Evolutionary conservation across 2,113 vertebrate species (phyloP).

Genomic region (Daphoenositta chrysoptera): DNA sequence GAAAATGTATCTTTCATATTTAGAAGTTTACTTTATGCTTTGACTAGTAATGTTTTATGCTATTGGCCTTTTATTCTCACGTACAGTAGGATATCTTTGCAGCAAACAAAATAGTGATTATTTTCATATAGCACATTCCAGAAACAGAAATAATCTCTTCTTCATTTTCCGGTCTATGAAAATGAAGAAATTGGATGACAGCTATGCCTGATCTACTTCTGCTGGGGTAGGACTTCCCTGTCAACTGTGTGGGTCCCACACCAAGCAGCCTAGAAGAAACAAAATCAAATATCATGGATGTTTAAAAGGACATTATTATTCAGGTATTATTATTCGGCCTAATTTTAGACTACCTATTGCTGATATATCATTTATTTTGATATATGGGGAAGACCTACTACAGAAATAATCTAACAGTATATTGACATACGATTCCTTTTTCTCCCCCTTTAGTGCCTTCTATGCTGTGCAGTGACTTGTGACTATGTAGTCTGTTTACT

Average conservation of each 20-base stretch:
- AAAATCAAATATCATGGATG: background rate
- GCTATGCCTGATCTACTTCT: background rate
- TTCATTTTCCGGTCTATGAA: background rate
- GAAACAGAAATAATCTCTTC: background rate
- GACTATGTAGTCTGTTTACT: conserved; percentile 63
- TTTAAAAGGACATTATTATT: background rate
- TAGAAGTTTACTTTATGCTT: background rate
- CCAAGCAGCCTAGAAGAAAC: background rate
- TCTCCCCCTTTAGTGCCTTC: conserved; percentile 22
- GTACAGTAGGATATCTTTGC: background rate
- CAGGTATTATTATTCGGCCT: background rate
- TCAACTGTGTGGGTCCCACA: background rate
- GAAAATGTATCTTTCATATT: background rate
- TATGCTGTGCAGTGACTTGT: conserved; percentile 33
- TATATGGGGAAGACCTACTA: background rate
- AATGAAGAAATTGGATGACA: background rate
- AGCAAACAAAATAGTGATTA: background rate
- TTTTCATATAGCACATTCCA: background rate
- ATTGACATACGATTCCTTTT: conserved; percentile 7
- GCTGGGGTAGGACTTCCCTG: background rate
- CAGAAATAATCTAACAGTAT: conserved; percentile 52
- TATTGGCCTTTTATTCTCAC: background rate
- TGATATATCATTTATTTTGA: background rate
- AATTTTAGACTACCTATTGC: background rate
- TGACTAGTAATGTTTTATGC: background rate